phyloP scores from a whole-genome alignment of 2,888 invertebrate species.

The Serrognathus titanus region DNA sequence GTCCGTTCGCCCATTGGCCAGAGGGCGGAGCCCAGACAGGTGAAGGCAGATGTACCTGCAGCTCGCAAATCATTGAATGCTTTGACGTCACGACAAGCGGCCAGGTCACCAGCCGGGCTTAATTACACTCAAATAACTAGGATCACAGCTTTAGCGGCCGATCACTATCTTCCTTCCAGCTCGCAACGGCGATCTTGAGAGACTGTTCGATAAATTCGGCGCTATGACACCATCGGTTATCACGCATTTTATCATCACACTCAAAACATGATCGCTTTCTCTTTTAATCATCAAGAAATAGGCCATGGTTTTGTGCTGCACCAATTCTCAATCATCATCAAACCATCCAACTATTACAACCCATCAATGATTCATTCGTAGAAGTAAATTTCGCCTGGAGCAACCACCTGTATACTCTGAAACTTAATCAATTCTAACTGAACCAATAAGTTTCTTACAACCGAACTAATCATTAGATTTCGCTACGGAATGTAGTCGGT shows the following conservation, averaged over 20 bases:
- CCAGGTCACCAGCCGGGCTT: conserved; percentile 27
- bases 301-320: no score
- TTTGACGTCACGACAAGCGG: conserved; percentile 31
- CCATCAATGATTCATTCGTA: no score
- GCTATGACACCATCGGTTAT: background rate
- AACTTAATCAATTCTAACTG: no score
- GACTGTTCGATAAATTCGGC: background rate
- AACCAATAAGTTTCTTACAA: no score
- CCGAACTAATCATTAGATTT: no score
- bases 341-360: no score
- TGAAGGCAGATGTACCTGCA: conserved; percentile 42
- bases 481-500: no score
- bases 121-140: conserved; percentile 16
- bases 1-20: conserved; percentile 44
- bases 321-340: no score
- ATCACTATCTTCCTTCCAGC: background rate
- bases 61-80: conserved; percentile 43
- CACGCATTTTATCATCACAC: background rate
- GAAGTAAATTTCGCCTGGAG: no score
- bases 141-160: background rate
- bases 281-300: background rate
- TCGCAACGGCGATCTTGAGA: background rate
- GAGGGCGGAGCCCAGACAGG: conserved; percentile 44
- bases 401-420: no score
- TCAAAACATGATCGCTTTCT: conserved; percentile 6